phyloP scores from a whole-genome alignment of 2,888 invertebrate genomes.

The Nasonia oneida region DNA sequence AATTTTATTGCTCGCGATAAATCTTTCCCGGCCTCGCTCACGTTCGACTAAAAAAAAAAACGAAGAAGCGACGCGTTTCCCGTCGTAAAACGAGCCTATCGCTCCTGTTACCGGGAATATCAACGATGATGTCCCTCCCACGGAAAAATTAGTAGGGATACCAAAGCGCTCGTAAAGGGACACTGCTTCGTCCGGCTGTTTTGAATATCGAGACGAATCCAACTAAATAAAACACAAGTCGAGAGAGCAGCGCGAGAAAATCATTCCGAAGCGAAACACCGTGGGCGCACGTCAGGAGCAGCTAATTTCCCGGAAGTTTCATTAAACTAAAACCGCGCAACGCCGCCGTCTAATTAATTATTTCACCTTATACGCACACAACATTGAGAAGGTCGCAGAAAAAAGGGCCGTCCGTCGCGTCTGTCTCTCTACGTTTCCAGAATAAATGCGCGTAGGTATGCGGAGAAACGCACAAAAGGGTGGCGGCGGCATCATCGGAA shows the following conservation, averaged over 20 bases:
- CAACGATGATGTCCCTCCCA: constrained; percentile 20
- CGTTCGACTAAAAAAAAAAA: not conserved
- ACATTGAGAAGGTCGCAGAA: not conserved
- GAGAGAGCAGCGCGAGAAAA: not conserved
- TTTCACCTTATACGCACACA: not conserved
- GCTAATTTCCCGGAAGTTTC: not conserved
- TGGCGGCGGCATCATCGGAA: not conserved
- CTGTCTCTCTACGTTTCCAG: not conserved
- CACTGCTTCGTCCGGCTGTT: constrained; percentile 11
- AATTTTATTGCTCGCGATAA: constrained; percentile 35
- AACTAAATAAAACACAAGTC: not conserved
- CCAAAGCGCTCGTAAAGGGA: constrained; percentile 21
- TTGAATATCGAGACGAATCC: constrained; percentile 53
- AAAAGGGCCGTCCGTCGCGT: not conserved
- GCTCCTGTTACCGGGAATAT: constrained; percentile 25
- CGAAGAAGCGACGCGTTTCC: constrained; percentile 2
- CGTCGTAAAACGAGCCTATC: constrained; percentile 19
- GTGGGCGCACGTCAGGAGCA: not conserved
- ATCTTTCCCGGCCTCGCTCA: constrained; percentile 7
- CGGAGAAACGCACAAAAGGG: not conserved
- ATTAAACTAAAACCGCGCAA: not conserved
- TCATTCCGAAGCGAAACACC: not conserved
- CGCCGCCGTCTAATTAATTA: not conserved
- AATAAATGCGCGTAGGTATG: not conserved
- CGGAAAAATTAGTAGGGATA: constrained; percentile 47